Base-by-base conservation (phyloP, 2,888 invertebrate species). In the Scaptomyza flava region DNA sequence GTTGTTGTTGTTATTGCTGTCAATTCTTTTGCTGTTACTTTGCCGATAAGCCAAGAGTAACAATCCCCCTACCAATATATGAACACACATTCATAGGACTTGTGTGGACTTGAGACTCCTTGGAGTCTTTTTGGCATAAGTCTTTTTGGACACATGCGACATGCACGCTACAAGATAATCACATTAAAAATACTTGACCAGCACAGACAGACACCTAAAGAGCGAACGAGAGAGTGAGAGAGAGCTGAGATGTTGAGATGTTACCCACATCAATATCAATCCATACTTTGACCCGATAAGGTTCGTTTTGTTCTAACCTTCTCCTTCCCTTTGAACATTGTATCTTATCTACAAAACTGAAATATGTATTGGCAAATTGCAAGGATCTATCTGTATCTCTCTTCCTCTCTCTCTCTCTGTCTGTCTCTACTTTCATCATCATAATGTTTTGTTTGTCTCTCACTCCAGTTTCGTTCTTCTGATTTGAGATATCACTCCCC, bases 121-220 rank as follows among this genome's bases (percentile, higher is more conserved):
- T 60, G 52, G 36, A 48, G 63, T 51, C 56, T 58, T 38, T 38
- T 38, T 14, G 38, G 14, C 38, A 38, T 38, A 14, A 38, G 38
- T 14, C 46, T 57, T 48, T 50, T 64, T 68, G 77, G 89, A 86
- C 79, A 87, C 79, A 89, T 89, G 88, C 87, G 89, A 90, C 89
- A 90, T 82, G 90, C 89, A 80, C 74, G 84, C 81, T 83, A 90
- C 90, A 90, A 85, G 90, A 90, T 91, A 90, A 90, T 91, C 91
- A 91, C 90, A 90, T 90, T 90, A 91, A 87, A 89, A 88, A 88
- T 70, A 77, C 81, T 69, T 70, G 68, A 60, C 61, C 70, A 53
- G 58, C 57, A 56, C 20, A 11, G n/a, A 38, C 38, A 8, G 12
- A 38, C 36, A 38, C 14, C 6, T 1, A 38, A 6, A 38, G n/a